Percentiles rank a stretch among this genome's conserved stretches.
Conservation (phyloP, 2,888 invertebrate species). For the Amphipyra berbera region DNA sequence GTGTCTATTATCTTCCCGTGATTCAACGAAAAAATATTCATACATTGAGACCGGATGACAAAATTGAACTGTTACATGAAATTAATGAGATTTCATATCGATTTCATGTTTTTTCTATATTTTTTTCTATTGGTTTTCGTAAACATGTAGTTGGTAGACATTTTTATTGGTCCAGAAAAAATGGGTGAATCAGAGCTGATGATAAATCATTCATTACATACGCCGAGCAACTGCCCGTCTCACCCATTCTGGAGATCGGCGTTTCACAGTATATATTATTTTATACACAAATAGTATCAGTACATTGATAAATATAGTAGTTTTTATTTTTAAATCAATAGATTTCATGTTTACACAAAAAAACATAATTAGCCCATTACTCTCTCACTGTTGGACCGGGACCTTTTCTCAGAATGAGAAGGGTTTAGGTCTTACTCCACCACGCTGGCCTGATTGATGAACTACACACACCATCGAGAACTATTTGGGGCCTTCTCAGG, state of each 20-base stretch:
- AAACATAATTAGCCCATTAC: too few relatives aligned
- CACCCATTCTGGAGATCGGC: conserved; percentile 6
- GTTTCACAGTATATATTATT: conserved; percentile 16
- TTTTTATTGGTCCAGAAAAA: conserved; percentile 28
- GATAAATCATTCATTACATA: conserved; percentile 29
- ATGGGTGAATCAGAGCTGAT: conserved; percentile 27
- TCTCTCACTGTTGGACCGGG: too few relatives aligned
- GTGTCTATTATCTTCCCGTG: conserved; percentile 38
- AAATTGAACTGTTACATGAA: conserved; percentile 33
- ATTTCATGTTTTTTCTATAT: conserved; percentile 29
- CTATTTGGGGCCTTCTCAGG: too few relatives aligned
- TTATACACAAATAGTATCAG: conserved; percentile 8
- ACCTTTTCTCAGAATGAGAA: too few relatives aligned
- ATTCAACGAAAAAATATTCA: conserved; percentile 50
- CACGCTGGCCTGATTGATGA: too few relatives aligned
- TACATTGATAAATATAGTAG: too few relatives aligned
- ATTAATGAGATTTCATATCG: conserved; percentile 46
- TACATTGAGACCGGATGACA: conserved; percentile 37
- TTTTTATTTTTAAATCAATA: too few relatives aligned
- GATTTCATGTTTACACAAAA: too few relatives aligned
- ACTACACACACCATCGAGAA: too few relatives aligned
- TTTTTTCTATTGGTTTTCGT: conserved; percentile 10
- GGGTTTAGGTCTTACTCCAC: too few relatives aligned
- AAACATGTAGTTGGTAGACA: conserved; percentile 3
- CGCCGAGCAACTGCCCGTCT: not conserved